Conservation (phyloP, 2,113 vertebrate genomes). For the Pterophyllum scalare region DNA sequence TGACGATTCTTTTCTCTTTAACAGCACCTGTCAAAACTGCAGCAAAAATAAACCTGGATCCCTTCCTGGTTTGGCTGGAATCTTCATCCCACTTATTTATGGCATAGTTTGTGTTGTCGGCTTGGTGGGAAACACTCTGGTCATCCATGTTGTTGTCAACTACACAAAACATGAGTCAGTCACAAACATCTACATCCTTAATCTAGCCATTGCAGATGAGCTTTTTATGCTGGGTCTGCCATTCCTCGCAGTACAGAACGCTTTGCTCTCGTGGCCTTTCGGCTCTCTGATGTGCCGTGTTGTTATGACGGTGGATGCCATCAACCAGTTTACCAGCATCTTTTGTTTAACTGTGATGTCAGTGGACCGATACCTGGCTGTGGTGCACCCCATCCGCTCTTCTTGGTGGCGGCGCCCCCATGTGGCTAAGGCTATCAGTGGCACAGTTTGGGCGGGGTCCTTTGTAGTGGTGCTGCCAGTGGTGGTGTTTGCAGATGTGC, state of each 20-base stretch:
- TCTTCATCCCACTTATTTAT: conserved; percentile 93
- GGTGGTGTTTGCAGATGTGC: conserved; percentile 90
- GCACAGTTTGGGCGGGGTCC: conserved; percentile 89
- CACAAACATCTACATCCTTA: conserved; percentile 95
- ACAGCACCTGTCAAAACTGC: conserved; percentile 59
- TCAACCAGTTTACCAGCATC: conserved; percentile 98
- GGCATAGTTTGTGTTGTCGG: conserved; percentile 90
- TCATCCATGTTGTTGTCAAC: conserved; percentile 91
- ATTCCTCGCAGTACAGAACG: conserved; percentile 93
- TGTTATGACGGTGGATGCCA: conserved; percentile 95
- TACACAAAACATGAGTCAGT: conserved; percentile 89
- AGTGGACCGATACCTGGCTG: conserved; percentile 93
- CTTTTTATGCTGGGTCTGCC: conserved; percentile 97
- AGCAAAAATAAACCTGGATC: conserved; percentile 38
- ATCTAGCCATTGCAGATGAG: conserved; percentile 93
- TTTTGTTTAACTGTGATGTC: conserved; percentile 98
- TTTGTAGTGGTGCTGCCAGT: conserved; percentile 93
- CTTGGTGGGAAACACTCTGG: conserved; percentile 91
- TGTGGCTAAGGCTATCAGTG: conserved; percentile 89
- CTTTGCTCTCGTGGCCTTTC: conserved; percentile 94
- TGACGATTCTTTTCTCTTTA: conserved; percentile 4
- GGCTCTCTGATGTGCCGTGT: conserved; percentile 94
- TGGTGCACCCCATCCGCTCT: conserved; percentile 91
- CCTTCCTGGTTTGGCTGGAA: conserved; percentile 78
- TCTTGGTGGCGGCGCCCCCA: conserved; percentile 90